Conservation (phyloP, 2,797 vertebrate species). For the Acanthiza pusilla region DNA sequence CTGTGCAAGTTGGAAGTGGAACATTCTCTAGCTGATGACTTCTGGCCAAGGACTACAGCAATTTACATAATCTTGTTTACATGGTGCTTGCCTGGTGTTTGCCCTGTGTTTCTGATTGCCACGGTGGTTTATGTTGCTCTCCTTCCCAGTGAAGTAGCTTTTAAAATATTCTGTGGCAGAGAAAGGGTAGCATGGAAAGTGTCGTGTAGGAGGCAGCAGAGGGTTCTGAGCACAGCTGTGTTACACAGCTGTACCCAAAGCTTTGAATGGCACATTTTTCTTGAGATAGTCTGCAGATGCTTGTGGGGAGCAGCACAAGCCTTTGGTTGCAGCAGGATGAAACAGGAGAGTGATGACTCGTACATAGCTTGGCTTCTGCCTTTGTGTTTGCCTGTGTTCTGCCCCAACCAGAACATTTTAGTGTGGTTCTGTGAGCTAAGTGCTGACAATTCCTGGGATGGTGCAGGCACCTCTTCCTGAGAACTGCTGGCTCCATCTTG, state of each 20-base stretch:
- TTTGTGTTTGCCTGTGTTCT: neutral
- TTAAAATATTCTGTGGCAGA: neutral
- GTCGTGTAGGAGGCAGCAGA: neutral
- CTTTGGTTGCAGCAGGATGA: neutral
- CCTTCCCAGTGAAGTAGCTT: neutral
- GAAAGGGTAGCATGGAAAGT: neutral
- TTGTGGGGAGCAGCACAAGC: neutral
- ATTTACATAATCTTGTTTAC: neutral
- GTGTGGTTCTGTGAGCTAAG: neutral
- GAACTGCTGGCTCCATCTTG: constrained; percentile 65
- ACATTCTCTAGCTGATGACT: neutral
- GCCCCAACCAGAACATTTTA: neutral
- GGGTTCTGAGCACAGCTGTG: neutral
- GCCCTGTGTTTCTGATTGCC: neutral
- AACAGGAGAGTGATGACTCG: neutral
- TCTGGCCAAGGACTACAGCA: neutral
- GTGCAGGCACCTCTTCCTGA: neutral
- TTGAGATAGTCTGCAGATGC: neutral
- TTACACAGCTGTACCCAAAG: neutral
- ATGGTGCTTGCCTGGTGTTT: neutral
- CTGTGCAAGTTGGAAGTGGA: neutral
- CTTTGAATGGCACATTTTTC: neutral
- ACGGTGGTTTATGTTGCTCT: neutral
- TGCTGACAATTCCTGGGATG: neutral
- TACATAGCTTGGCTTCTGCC: neutral